These are phyloP conservation scores for Rhingia campestris DNA, from an alignment of 2,888 invertebrate species.

Conservation along the genomic window DNA sequence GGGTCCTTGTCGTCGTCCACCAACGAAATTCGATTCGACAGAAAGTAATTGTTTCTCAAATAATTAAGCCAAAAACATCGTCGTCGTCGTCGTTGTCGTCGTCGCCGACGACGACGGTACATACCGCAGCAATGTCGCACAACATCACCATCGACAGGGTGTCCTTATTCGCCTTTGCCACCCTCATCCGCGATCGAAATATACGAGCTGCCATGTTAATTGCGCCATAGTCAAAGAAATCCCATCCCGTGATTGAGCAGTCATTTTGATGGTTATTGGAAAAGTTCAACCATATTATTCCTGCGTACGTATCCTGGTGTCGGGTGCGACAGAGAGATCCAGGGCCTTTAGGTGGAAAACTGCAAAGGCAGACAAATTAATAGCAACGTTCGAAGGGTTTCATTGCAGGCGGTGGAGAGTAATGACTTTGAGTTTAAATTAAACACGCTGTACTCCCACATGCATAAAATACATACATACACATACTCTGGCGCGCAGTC, in stretches of 20 bases:
- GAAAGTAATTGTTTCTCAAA: conserved; percentile 73
- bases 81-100: conserved; percentile 14
- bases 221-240: conserved; percentile 72
- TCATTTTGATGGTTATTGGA: conserved; percentile 75
- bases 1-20: background rate
- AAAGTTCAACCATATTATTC: conserved; percentile 67
- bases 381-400: conserved; percentile 66
- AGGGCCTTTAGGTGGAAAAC: conserved; percentile 49
- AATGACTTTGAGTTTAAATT: conserved; percentile 74
- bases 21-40: conserved; percentile 68
- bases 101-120: conserved; percentile 30
- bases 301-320: conserved; percentile 31
- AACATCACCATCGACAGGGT: conserved; percentile 9
- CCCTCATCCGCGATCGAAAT: conserved; percentile 17
- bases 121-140: conserved; percentile 40
- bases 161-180: conserved; percentile 6
- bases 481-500: background rate
- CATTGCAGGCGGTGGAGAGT: conserved; percentile 45
- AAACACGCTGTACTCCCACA: conserved; percentile 45
- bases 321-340: conserved; percentile 30
- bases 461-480: background rate
- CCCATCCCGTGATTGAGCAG: conserved; percentile 73
- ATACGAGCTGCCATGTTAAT: conserved; percentile 69
- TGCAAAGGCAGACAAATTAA: conserved; percentile 73
- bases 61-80: conserved; percentile 71